Evolutionary conservation across 2,113 vertebrate species (phyloP).

Genomic region (Channa argus): DNA sequence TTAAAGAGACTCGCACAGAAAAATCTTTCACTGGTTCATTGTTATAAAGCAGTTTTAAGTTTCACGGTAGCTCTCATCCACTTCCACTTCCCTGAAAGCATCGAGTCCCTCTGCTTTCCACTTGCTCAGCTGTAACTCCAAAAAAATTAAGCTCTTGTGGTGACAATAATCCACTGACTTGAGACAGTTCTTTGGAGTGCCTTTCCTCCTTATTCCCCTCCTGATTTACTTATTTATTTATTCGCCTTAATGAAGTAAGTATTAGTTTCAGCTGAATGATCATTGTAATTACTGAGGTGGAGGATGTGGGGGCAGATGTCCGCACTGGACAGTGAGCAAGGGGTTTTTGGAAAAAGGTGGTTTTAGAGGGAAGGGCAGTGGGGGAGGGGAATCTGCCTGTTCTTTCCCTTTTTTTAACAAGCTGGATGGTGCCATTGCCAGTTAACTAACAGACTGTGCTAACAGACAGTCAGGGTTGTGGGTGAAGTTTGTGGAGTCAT

Average conservation of each 20-base stretch:
- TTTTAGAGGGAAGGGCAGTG: constrained; percentile 3
- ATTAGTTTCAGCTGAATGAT: constrained; percentile 78
- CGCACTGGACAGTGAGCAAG: constrained; percentile 51
- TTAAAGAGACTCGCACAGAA: not conserved
- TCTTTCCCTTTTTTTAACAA: constrained; percentile 58
- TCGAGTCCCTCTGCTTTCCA: constrained; percentile 12
- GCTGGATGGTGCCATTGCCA: constrained; percentile 66
- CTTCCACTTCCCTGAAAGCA: not conserved
- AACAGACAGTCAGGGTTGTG: constrained; percentile 25
- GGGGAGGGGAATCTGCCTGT: constrained; percentile 8
- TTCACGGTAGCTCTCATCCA: not conserved
- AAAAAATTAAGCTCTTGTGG: constrained; percentile 32
- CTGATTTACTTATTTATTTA: constrained; percentile 8
- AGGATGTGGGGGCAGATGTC: constrained; percentile 19
- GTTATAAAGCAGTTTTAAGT: not conserved
- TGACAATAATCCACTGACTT: constrained; percentile 57
- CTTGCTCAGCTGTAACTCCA: constrained; percentile 37
- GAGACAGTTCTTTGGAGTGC: constrained; percentile 40
- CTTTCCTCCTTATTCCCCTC: constrained; percentile 7
- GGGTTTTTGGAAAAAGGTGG: constrained; percentile 42
- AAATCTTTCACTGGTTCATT: too few relatives aligned
- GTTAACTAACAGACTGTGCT: constrained; percentile 63
- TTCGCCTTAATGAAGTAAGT: constrained; percentile 77
- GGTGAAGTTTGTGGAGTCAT: constrained; percentile 38
- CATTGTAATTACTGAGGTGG: constrained; percentile 78